A percentile compares a stretch with the other conserved stretches of the same genome.
phyloP scores from a whole-genome alignment of 2,113 vertebrate genomes.

The Indri indri region DNA sequence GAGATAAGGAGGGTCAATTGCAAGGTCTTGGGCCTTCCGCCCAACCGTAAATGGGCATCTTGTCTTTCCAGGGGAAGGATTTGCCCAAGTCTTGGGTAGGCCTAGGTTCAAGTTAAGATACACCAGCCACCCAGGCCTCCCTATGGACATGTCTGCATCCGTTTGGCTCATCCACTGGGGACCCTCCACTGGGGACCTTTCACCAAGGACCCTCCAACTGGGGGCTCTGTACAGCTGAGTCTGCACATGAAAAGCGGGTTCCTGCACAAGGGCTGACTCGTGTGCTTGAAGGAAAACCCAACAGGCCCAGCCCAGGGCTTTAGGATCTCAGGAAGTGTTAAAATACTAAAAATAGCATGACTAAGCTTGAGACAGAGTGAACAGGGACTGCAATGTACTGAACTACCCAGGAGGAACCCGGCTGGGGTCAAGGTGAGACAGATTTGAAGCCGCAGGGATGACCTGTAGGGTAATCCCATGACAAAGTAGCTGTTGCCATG shows the following conservation, averaged over 20 bases:
- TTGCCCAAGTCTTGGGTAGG: not conserved
- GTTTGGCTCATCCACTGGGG: not conserved
- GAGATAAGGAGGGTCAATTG: not conserved
- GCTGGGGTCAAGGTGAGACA: not conserved
- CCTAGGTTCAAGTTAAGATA: not conserved
- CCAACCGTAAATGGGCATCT: not conserved
- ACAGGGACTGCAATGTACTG: not conserved
- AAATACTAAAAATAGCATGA: not conserved
- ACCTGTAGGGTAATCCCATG: not conserved
- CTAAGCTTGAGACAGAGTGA: not conserved
- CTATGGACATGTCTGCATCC: not conserved
- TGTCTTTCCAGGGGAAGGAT: not conserved
- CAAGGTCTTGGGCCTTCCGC: not conserved
- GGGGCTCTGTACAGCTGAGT: not conserved
- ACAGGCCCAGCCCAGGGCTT: not conserved
- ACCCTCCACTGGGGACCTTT: too few relatives aligned
- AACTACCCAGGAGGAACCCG: not conserved
- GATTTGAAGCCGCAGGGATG: not conserved
- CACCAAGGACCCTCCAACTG: not conserved
- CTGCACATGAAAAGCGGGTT: not conserved
- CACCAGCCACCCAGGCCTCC: not conserved
- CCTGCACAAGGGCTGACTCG: not conserved
- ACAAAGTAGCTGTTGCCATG: too few relatives aligned
- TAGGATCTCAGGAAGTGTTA: not conserved
- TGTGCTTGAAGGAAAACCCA: not conserved